phyloP scores from a whole-genome alignment of 2,888 invertebrate genomes.

The Hydropsyche betteni region DNA sequence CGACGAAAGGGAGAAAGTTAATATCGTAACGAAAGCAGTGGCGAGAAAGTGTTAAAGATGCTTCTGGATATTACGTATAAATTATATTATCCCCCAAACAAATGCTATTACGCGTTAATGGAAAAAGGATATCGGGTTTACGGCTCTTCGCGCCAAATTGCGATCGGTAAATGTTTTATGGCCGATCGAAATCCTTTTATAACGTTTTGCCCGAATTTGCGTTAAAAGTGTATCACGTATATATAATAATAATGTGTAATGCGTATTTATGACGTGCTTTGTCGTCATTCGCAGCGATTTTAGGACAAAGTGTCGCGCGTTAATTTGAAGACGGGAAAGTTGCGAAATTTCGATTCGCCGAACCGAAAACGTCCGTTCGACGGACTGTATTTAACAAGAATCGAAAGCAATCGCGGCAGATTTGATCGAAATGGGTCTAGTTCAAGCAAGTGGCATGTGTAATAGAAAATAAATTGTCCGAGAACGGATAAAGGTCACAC shows the following conservation, averaged over 20 bases:
- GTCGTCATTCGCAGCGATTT: no score
- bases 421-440: background rate
- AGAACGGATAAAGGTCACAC: constrained; percentile 14
- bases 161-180: constrained; percentile 26
- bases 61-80: constrained; percentile 31
- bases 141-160: constrained; percentile 24
- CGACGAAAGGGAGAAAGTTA: constrained; percentile 14
- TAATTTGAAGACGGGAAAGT: no score
- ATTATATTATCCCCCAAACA: constrained; percentile 30
- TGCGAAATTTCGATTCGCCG: no score
- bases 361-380: no score
- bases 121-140: constrained; percentile 32
- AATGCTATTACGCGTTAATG: constrained; percentile 28
- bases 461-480: constrained; percentile 27
- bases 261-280: no score
- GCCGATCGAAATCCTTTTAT: constrained; percentile 28
- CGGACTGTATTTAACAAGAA: no score
- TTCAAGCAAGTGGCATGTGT: constrained; percentile 20
- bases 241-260: no score
- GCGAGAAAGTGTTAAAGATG: constrained; percentile 22
- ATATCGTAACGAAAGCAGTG: constrained; percentile 15
- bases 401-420: background rate
- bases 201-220: constrained; percentile 8
- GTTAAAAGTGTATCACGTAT: no score
- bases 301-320: no score